A percentile compares a stretch with the other conserved stretches of the same genome.
Conservation (phyloP, 2,113 vertebrate species). For the Tyrannus savana region DNA sequence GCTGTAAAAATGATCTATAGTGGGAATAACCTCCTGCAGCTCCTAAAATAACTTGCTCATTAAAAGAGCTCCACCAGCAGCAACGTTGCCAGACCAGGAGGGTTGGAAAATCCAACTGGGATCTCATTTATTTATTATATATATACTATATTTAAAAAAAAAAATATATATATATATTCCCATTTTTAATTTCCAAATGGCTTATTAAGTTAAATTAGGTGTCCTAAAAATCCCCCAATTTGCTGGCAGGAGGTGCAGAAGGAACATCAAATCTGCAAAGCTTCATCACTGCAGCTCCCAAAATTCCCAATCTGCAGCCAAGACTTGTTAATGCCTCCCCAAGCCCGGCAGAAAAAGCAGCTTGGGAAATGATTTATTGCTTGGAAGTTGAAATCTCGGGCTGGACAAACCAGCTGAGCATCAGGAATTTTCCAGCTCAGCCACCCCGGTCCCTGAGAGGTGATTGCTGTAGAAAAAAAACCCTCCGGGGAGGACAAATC, state of each 20-base stretch:
- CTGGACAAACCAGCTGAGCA: not conserved
- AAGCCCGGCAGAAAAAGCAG: not conserved
- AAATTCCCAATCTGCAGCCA: not conserved
- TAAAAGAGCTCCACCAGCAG: not conserved
- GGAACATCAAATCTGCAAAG: not conserved
- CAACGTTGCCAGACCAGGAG: not conserved
- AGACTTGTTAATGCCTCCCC: not conserved
- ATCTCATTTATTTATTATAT: not conserved
- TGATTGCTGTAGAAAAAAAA: not conserved
- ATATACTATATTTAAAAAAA: too few relatives aligned
- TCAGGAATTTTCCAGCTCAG: not conserved
- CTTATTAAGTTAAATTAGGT: not conserved
- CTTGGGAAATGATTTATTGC: not conserved
- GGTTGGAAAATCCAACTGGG: not conserved
- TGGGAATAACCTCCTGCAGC: not conserved
- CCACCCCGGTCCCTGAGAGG: not conserved
- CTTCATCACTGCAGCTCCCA: not conserved
- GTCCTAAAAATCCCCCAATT: not conserved
- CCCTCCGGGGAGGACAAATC: not conserved
- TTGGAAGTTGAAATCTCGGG: not conserved
- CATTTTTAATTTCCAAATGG: not conserved
- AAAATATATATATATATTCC: too few relatives aligned
- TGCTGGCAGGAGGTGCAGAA: not conserved
- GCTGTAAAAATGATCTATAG: accelerated
- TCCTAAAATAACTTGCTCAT: not conserved